phyloP scores from a whole-genome alignment of 2,888 invertebrate species.

The Hemaris fuciformis region DNA sequence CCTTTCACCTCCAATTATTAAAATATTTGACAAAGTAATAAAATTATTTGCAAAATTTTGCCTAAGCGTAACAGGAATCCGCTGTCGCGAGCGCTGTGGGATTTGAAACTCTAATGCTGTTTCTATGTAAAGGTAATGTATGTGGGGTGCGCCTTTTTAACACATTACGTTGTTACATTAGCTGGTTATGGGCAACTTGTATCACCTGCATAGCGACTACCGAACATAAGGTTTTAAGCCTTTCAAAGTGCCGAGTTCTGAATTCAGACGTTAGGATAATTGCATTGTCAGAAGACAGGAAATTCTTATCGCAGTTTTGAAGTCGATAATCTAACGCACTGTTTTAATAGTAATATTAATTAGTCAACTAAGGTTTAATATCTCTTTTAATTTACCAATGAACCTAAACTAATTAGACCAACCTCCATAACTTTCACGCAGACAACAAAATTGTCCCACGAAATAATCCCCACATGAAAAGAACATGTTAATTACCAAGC shows the following conservation, averaged over 20 bases:
- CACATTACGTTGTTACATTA: neutral
- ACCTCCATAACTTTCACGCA: neutral
- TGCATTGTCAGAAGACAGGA: too few species aligned
- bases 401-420: neutral
- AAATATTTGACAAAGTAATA: slow-evolving; percentile 27
- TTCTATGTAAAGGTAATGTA: slow-evolving; percentile 1
- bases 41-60: slow-evolving; percentile 23
- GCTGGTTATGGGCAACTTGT: too few species aligned
- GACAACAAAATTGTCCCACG: neutral
- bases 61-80: neutral
- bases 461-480: neutral
- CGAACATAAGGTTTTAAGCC: too few species aligned
- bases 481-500: neutral
- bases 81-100: neutral
- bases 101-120: slow-evolving; percentile 10
- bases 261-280: too few species aligned
- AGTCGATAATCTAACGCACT: too few species aligned
- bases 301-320: too few species aligned
- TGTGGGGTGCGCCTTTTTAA: neutral
- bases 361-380: too few species aligned
- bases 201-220: too few species aligned
- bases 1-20: slow-evolving; percentile 29
- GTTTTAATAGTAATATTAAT: too few species aligned
- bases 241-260: too few species aligned
- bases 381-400: neutral